phyloP scores from a whole-genome alignment of 2,113 vertebrate species.

The Eudyptes chrysolophus region DNA sequence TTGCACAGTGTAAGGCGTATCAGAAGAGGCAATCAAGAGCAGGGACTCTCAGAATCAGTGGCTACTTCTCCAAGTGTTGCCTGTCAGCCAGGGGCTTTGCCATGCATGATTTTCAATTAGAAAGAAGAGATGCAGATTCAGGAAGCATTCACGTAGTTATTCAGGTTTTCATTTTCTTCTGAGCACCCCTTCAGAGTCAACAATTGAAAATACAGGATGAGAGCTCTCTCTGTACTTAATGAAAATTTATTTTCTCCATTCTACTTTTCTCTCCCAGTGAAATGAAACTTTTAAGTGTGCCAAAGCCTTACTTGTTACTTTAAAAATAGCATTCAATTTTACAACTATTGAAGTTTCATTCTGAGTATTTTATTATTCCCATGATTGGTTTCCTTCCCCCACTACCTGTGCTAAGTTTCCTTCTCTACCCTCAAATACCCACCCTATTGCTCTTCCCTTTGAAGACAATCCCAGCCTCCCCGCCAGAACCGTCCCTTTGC shows the following conservation, averaged over 20 bases:
- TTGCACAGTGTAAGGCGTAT: neutral
- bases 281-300: neutral
- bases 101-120: neutral
- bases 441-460: neutral
- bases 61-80: neutral
- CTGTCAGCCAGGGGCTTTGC: neutral
- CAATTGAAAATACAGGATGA: neutral
- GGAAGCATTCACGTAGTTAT: neutral
- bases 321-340: neutral
- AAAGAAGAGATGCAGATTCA: neutral
- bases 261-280: neutral
- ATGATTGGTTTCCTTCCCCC: neutral
- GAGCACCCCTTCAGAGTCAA: neutral
- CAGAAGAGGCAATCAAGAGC: neutral
- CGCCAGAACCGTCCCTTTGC: neutral
- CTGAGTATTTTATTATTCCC: neutral
- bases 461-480: neutral
- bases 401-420: neutral
- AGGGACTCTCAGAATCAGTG: neutral
- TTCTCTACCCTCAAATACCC: neutral
- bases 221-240: neutral
- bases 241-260: neutral
- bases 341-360: neutral
- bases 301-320: neutral
- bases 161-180: slow-evolving; percentile 1